Evolutionary conservation across 1,140 invertebrate species (phyloP).

Genomic region (Drosophila chauvacae): DNA sequence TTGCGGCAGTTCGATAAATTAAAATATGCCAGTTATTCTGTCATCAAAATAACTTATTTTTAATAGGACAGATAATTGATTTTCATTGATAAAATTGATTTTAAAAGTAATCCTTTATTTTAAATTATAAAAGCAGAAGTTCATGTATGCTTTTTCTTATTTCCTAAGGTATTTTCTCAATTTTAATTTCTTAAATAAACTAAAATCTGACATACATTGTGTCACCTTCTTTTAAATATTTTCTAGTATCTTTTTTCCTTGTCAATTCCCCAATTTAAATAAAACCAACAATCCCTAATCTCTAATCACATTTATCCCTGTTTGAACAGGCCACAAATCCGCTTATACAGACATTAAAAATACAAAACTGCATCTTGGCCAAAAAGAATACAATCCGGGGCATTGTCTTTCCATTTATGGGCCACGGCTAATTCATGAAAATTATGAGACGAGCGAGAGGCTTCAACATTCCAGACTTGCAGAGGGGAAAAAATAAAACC

Average conservation of each 20-base stretch:
- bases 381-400: constrained; percentile 11
- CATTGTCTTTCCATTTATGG: constrained; percentile 26
- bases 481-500: constrained; percentile 30
- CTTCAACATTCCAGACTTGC: constrained; percentile 55
- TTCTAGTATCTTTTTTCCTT: background rate
- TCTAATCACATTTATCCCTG: constrained; percentile 4
- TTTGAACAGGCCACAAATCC: background rate
- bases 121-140: no score
- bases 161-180: background rate
- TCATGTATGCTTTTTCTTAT: background rate
- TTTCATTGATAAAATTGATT: background rate
- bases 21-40: background rate
- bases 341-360: constrained; percentile 28
- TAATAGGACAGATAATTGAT: background rate
- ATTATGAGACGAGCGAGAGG: constrained; percentile 46
- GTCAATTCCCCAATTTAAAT: background rate
- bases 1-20: background rate
- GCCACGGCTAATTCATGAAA: constrained; percentile 60
- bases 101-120: no score
- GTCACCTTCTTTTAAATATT: background rate
- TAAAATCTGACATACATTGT: background rate
- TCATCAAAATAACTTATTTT: background rate
- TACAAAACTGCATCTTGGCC: constrained; percentile 15
- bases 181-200: background rate
- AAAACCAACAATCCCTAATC: background rate